These are phyloP conservation scores for Panthera leo DNA, from an alignment of 2,113 vertebrate species.

Conservation along the genomic window DNA sequence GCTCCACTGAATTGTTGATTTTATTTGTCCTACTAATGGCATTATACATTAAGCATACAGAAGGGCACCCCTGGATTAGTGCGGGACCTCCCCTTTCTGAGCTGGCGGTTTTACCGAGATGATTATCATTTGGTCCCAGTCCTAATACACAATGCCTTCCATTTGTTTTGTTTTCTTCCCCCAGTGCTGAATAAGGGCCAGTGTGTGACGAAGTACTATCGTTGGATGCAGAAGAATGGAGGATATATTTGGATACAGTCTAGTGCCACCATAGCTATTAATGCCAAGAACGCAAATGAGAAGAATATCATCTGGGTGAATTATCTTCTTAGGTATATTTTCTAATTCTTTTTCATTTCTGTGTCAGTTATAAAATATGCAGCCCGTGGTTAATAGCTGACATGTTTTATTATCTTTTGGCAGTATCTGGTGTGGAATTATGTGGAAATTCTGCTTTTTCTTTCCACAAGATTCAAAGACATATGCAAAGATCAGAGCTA, in stretches of 20 bases:
- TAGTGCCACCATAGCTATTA: conserved; percentile 97
- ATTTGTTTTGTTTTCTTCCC: conserved; percentile 59
- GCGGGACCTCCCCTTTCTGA: background rate
- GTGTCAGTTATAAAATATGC: conserved; percentile 32
- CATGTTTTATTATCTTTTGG: background rate
- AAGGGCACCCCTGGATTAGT: background rate
- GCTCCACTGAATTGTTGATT: conserved; percentile 46
- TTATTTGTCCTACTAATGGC: conserved; percentile 64
- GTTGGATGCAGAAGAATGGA: conserved; percentile 98
- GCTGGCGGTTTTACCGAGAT: background rate
- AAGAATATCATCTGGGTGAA: conserved; percentile 99
- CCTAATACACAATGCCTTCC: conserved; percentile 42
- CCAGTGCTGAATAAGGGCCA: conserved; percentile 99
- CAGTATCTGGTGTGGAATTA: background rate
- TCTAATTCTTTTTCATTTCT: conserved; percentile 70
- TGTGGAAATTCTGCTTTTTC: conserved; percentile 19
- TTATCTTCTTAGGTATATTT: conserved; percentile 96
- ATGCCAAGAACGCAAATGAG: conserved; percentile 97
- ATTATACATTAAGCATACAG: conserved; percentile 3
- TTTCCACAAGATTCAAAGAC: conserved; percentile 18
- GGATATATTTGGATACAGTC: conserved; percentile 99
- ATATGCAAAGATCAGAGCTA: background rate
- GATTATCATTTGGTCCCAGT: conserved; percentile 14
- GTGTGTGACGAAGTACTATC: conserved; percentile 98
- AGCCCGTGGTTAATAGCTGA: background rate